Evolutionary conservation across 1,140 invertebrate genomes (phyloP).

Genomic region (Aradophagus sp.): DNA sequence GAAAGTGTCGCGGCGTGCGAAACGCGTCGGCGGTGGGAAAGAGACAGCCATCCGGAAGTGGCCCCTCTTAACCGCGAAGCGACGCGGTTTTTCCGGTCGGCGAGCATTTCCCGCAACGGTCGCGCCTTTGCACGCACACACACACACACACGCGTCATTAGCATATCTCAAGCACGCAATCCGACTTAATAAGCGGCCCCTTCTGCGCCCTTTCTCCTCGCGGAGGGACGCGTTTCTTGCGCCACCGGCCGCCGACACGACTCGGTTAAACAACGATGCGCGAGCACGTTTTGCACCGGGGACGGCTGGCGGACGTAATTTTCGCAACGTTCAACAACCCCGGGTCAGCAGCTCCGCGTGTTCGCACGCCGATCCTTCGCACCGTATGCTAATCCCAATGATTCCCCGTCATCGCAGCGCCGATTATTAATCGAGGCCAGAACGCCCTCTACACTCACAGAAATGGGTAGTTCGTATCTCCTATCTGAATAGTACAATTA

Average conservation of each 20-base stretch:
- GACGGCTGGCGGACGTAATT: slow-evolving; percentile 22
- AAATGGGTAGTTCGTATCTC: too few species aligned
- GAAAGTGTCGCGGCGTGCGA: too few species aligned
- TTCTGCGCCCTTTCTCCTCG: too few species aligned
- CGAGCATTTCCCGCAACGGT: slow-evolving; percentile 20
- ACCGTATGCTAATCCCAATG: slow-evolving; percentile 40
- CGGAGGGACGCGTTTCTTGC: slow-evolving; percentile 23
- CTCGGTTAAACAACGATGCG: slow-evolving; percentile 37
- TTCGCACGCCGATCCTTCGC: slow-evolving; percentile 41
- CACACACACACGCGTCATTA: slow-evolving; percentile 22
- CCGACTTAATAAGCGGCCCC: slow-evolving; percentile 48
- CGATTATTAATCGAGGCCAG: too few species aligned
- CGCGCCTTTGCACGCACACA: too few species aligned
- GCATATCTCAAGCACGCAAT: slow-evolving; percentile 56
- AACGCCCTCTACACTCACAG: too few species aligned
- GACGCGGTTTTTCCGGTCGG: slow-evolving; percentile 41
- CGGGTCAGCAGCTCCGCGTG: slow-evolving; percentile 28
- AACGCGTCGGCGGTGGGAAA: too few species aligned
- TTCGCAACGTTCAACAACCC: slow-evolving; percentile 53
- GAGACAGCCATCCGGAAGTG: too few species aligned
- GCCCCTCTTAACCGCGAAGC: too few species aligned
- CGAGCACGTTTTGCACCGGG: slow-evolving; percentile 26
- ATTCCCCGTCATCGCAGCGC: slow-evolving; percentile 29
- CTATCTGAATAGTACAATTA: too few species aligned
- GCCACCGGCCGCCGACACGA: slow-evolving; percentile 23